These are phyloP conservation scores for Alcis repandata DNA, from an alignment of 2,888 invertebrate species.

Conservation along the genomic window DNA sequence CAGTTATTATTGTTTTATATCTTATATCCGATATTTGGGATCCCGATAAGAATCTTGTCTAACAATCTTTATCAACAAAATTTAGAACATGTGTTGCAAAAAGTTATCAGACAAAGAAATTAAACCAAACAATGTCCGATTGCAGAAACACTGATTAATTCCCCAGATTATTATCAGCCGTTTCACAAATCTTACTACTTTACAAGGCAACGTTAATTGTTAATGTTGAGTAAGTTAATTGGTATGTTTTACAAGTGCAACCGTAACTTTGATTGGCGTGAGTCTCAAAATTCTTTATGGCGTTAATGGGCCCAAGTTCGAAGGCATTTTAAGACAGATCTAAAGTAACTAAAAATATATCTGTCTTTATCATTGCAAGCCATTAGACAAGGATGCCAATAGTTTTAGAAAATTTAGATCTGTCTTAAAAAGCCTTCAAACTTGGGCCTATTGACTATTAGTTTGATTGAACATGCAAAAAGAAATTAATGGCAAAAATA, in stretches of 20 bases:
- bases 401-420: too few species aligned
- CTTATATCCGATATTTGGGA: neutral
- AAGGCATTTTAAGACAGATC: too few species aligned
- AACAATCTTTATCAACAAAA: neutral
- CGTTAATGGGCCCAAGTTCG: neutral
- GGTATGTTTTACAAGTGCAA: neutral
- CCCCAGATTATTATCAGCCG: neutral
- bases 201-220: neutral
- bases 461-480: too few species aligned
- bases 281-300: neutral
- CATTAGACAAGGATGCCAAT: too few species aligned
- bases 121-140: constrained; percentile 4
- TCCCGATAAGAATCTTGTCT: neutral
- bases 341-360: too few species aligned
- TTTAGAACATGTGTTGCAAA: neutral
- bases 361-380: too few species aligned
- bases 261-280: neutral
- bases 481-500: too few species aligned
- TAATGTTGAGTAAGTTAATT: neutral
- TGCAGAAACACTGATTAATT: neutral
- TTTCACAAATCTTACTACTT: neutral
- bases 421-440: too few species aligned
- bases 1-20: neutral
- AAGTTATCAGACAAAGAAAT: neutral
- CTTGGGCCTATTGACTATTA: too few species aligned